Percentiles rank a stretch among this genome's conserved stretches.
These are phyloP conservation scores for Drosophila athabasca DNA, from an alignment of 1,140 invertebrate species.

Conservation along the genomic window DNA sequence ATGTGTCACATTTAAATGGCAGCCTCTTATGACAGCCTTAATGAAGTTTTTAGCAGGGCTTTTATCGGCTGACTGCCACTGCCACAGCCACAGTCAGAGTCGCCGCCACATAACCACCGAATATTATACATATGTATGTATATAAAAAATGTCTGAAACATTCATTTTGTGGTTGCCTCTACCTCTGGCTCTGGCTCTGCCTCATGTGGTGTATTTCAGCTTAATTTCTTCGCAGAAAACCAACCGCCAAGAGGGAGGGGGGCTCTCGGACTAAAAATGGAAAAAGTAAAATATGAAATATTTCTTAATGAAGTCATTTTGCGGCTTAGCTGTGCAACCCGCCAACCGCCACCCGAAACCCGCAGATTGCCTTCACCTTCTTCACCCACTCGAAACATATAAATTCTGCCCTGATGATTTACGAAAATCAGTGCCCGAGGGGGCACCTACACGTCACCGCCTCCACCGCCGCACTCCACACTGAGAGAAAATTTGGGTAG, in stretches of 20 bases:
- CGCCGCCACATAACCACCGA: slow-evolving; percentile 29
- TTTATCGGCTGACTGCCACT: slow-evolving; percentile 65
- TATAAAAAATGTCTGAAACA: slow-evolving; percentile 45
- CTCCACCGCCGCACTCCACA: not conserved
- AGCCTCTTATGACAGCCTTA: slow-evolving; percentile 54
- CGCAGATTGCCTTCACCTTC: slow-evolving; percentile 28
- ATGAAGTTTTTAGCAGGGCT: slow-evolving; percentile 76
- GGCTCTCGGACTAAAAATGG: slow-evolving; percentile 12
- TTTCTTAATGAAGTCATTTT: slow-evolving; percentile 80
- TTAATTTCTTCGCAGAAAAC: slow-evolving; percentile 76
- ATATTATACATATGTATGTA: slow-evolving; percentile 45
- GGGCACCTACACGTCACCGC: slow-evolving; percentile 12
- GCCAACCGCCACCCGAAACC: slow-evolving; percentile 22
- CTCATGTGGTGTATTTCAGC: slow-evolving; percentile 66
- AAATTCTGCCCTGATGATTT: slow-evolving; percentile 43
- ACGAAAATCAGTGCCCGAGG: slow-evolving; percentile 19
- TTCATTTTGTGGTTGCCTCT: slow-evolving; percentile 23
- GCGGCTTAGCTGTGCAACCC: slow-evolving; percentile 63
- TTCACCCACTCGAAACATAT: slow-evolving; percentile 45
- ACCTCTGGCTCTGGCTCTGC: not conserved
- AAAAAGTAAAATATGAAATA: slow-evolving; percentile 66
- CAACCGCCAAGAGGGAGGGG: slow-evolving; percentile 11
- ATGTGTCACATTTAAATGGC: slow-evolving; percentile 72
- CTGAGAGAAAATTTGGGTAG: slow-evolving; percentile 18
- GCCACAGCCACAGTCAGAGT: slow-evolving; percentile 6